A percentile compares a stretch with the other conserved stretches of the same genome.
Evolutionary conservation across 2,113 vertebrate species (phyloP).

Genomic region (Athene noctua): DNA sequence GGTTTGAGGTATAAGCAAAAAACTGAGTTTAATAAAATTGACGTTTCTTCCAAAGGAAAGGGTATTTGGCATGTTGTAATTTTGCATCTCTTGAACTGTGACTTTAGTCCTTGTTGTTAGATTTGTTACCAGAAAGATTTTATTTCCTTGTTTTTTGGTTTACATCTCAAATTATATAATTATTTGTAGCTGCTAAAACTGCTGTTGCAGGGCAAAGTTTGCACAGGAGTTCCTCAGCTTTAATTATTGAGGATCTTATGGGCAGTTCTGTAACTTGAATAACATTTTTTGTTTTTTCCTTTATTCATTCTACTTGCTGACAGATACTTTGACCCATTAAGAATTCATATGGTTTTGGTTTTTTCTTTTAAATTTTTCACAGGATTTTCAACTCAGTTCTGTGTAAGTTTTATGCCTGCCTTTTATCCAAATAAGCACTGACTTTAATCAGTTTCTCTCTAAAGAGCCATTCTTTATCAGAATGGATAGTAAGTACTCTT

Average conservation of each 20-base stretch:
- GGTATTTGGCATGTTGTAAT: background rate
- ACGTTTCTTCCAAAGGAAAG: background rate
- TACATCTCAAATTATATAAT: background rate
- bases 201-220: background rate
- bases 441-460: background rate
- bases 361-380: background rate
- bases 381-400: background rate
- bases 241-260: background rate
- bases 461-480: background rate
- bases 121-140: background rate
- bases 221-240: background rate
- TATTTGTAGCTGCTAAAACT: background rate
- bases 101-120: background rate
- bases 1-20: background rate
- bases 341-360: background rate
- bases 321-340: background rate
- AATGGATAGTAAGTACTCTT: background rate
- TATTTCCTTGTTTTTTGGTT: background rate
- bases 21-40: background rate
- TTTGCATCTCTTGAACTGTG: background rate
- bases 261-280: background rate
- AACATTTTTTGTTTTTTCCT: background rate
- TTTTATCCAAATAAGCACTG: background rate
- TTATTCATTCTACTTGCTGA: background rate
- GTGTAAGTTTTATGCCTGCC: background rate